These are phyloP conservation scores for Callopanchax toddi DNA, from an alignment of 2,113 vertebrate species.

Conservation along the genomic window DNA sequence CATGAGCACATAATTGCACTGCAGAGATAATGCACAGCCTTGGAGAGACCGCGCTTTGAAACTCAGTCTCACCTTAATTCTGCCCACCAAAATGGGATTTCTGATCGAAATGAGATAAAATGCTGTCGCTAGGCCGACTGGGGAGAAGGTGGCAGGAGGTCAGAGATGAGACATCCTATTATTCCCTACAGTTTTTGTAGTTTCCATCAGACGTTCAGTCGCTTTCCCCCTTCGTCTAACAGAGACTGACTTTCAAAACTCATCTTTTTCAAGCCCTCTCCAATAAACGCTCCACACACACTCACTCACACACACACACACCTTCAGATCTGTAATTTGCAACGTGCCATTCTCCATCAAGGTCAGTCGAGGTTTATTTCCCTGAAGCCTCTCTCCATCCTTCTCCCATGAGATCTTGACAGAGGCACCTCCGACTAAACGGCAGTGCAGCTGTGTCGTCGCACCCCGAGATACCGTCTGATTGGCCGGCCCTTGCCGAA, in stretches of 20 bases:
- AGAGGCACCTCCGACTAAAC: slow-evolving; percentile 77
- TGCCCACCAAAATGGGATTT: slow-evolving; percentile 31
- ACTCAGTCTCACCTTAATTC: slow-evolving; percentile 54
- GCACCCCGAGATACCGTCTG: slow-evolving; percentile 82
- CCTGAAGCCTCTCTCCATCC: slow-evolving; percentile 82
- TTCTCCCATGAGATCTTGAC: slow-evolving; percentile 89
- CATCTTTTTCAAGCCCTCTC: slow-evolving; percentile 31
- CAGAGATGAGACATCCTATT: slow-evolving; percentile 40
- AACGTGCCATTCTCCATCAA: slow-evolving; percentile 90
- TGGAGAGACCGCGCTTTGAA: slow-evolving; percentile 58
- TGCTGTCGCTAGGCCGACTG: not conserved
- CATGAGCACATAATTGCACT: slow-evolving; percentile 66
- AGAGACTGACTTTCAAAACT: slow-evolving; percentile 27
- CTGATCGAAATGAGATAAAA: slow-evolving; percentile 36
- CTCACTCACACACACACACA: slow-evolving; percentile 61
- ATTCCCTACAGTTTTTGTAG: slow-evolving; percentile 2
- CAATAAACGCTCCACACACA: slow-evolving; percentile 28
- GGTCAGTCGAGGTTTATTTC: slow-evolving; percentile 78
- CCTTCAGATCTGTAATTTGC: slow-evolving; percentile 85
- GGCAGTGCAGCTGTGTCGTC: slow-evolving; percentile 82
- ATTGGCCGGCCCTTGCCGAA: slow-evolving; percentile 86
- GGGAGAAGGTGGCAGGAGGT: slow-evolving; percentile 27
- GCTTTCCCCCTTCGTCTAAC: slow-evolving; percentile 12
- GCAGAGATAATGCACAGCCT: slow-evolving; percentile 57
- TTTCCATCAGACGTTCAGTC: slow-evolving; percentile 13